Conservation (phyloP, 1,140 invertebrate species). For the Papilio machaon region DNA sequence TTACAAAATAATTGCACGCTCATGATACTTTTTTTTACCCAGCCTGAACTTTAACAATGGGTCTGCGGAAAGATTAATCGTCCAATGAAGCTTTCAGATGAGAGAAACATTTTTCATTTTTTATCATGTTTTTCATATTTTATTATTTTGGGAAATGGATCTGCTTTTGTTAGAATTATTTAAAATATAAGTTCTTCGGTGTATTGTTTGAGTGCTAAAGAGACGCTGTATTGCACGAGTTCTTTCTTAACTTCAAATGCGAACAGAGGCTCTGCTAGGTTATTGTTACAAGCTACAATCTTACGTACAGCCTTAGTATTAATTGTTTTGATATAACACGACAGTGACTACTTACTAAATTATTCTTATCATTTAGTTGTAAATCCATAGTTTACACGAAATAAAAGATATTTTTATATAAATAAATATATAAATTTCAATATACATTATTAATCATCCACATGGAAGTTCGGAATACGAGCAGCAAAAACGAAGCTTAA, state of each 20-base stretch:
- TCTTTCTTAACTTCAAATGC: no score
- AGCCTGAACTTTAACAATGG: constrained; percentile 34
- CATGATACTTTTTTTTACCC: constrained; percentile 35
- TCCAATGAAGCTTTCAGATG: constrained; percentile 37
- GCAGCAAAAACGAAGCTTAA: neutral
- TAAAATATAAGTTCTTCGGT: neutral
- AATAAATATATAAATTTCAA: no score
- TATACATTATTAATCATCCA: neutral
- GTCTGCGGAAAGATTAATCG: constrained; percentile 38
- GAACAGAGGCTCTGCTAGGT: no score
- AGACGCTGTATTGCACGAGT: no score
- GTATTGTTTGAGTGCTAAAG: neutral
- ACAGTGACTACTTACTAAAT: no score
- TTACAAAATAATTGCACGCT: constrained; percentile 20
- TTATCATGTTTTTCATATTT: constrained; percentile 33
- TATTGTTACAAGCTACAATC: no score
- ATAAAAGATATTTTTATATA: no score
- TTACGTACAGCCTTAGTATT: no score
- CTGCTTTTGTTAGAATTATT: constrained; percentile 13
- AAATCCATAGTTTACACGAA: no score
- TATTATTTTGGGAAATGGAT: constrained; percentile 24
- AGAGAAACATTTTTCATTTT: constrained; percentile 40
- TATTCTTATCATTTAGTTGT: no score
- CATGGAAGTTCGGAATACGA: neutral
- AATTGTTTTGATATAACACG: no score